Evolutionary conservation across 2,888 invertebrate genomes (phyloP), one percentile per base, ranked within the genome.

Genomic region (Empis stercorea): DNA sequence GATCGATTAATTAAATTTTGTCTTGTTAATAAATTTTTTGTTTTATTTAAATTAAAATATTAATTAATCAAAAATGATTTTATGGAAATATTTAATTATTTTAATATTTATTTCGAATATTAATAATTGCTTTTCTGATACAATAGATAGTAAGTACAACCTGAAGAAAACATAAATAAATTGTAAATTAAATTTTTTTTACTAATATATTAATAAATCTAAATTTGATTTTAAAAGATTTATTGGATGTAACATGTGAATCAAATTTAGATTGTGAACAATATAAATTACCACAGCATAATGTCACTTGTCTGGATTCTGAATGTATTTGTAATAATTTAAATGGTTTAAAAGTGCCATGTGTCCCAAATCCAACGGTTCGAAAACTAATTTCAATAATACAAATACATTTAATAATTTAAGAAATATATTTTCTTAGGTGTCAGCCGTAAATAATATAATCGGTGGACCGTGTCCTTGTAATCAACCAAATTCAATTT

Each of bases 381-480:
- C n/a, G 13, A n/a, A n/a, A n/a, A 13, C n/a, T n/a, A n/a, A 34
- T n/a, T 34, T 34, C 13, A 32, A 32, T 32, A 6, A 32, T 13
- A n/a, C 10, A 32, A 34, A 13, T 32, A 13, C 4, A 13, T 13
- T 34, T 34, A n/a, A 5, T n/a, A 34, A 34, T 4, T 20, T 23
- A 13, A 20, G 23, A 16, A 13, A 13, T 39, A 23, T 20, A 20
- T 39, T 39, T 3, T 17, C 10, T 39, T 40, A 40, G 40, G 14
- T 13, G 9, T n/a, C 40, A 27, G 14, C 14, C 10, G 20, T 23
- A 20, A 40, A 40, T 27, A 67, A 66, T 48, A 56, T 65, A 15
- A 58, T 66, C 40, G 63, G 63, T 10, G 65, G 66, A 4, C 52
- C 57, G 5, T 66, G 66, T 46, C 61, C 61, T 10, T 66, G 68